phyloP scores from a whole-genome alignment of 64 coral and sea anemone species.

The Pachyseris speciosa region DNA sequence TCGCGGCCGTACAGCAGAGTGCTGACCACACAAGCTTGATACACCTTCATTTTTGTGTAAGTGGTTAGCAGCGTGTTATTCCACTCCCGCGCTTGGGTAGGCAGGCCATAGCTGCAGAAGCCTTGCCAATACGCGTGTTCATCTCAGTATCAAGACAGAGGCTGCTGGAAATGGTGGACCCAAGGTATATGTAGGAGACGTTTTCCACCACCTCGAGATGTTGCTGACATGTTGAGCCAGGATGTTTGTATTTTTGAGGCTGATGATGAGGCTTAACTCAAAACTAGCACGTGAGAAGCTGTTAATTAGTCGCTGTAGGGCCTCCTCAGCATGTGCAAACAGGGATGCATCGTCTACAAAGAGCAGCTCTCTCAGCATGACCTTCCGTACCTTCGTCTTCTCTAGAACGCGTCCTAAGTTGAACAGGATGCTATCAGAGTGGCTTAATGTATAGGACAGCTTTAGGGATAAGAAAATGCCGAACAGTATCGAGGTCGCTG shows the following conservation, averaged over 20 bases:
- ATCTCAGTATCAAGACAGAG: background rate
- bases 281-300: background rate
- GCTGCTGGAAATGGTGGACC: constrained; percentile 12
- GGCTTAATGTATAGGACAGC: background rate
- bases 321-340: background rate
- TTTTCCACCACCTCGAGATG: background rate
- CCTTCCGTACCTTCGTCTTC: no score
- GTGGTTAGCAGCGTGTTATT: background rate
- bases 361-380: background rate
- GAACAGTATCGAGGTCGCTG: background rate
- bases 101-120: background rate
- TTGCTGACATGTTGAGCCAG: constrained; percentile 13
- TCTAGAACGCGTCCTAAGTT: background rate
- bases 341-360: background rate
- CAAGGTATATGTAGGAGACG: background rate
- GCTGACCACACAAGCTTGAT: constrained; percentile 1
- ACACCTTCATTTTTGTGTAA: background rate
- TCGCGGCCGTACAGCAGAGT: constrained; percentile 47
- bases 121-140: background rate
- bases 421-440: constrained; percentile 19
- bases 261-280: background rate
- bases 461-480: background rate
- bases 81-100: constrained; percentile 10
- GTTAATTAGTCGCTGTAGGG: background rate
- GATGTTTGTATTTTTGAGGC: background rate